Conservation (phyloP, 1,140 invertebrate species). For the Colletes latitarsis region DNA sequence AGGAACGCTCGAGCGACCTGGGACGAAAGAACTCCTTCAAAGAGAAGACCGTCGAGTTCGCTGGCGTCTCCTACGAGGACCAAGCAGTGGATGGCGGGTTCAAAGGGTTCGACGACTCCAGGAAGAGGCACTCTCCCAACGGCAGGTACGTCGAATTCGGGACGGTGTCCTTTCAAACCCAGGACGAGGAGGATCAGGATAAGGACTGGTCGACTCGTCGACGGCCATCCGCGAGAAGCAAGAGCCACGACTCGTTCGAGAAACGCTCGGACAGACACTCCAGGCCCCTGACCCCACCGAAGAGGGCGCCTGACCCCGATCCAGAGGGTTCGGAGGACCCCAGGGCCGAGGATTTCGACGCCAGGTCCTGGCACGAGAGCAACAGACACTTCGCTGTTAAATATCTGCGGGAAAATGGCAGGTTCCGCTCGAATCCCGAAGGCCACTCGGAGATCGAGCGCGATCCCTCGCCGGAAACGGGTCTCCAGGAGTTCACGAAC, state of each 20-base stretch:
- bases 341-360: conserved; percentile 41
- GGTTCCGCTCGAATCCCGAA: conserved; percentile 37
- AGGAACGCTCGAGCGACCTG: conserved; percentile 13
- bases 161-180: conserved; percentile 25
- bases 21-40: conserved; percentile 45
- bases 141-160: conserved; percentile 53
- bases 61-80: conserved; percentile 31
- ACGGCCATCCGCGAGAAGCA: conserved; percentile 22
- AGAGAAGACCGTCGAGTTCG: conserved; percentile 54
- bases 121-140: conserved; percentile 34
- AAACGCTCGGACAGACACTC: conserved; percentile 67
- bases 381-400: conserved; percentile 65
- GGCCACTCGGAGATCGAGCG: conserved; percentile 41
- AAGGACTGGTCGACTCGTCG: background rate
- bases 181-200: conserved; percentile 20
- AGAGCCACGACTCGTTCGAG: conserved; percentile 31
- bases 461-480: conserved; percentile 42
- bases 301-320: background rate
- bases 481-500: background rate
- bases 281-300: conserved; percentile 72
- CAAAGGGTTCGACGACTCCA: background rate
- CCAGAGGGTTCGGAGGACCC: conserved; percentile 16
- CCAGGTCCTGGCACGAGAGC: conserved; percentile 71
- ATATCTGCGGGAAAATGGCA: conserved; percentile 65
- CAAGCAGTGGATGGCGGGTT: conserved; percentile 10